Evolutionary conservation across 2,888 invertebrate species (phyloP), one percentile per base, ranked within the genome.

Genomic region (Operophtera brumata): DNA sequence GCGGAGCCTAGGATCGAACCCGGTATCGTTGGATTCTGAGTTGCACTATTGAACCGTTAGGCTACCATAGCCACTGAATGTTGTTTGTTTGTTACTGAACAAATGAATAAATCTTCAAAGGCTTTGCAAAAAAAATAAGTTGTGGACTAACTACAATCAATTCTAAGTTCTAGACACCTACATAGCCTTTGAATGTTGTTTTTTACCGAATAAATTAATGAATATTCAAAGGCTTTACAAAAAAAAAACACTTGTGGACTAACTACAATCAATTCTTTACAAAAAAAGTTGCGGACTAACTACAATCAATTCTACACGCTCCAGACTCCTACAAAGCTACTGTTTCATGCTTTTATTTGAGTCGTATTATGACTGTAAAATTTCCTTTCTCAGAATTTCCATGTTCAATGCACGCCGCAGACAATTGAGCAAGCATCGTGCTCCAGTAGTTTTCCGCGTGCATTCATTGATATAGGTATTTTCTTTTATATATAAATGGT

Each of bases 401-500:
- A 20, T 45, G 25, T 32, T 25, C 4, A 36, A 25, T 50, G 4
- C 43, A 8, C n/a, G 11, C 9, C 14, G 40, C 37, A 45, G 30
- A 44, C 47, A 49, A 12, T 47, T 57, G 30, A 35, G 44, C 36
- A 42, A 4, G 20, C 12, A 37, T n/a, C 26, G 8, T 26, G 26
- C 41, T 47, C 41, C 26, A 30, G 36, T 47, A 40, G n/a, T 43
- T 59, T 59, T 47, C 52, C 48, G 43, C 4, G 43, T 46, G 34
- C 44, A 53, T 48, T 48, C 26, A 48, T 44, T 41, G 30, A 12
- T 41, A 6, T 35, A 30, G 14, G 47, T 49, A 54, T 61, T 61
- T 57, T 54, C 54, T 73, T 71, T n/a, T n/a, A n/a, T 63, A 66
- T 73, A 68, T 64, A 20, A 71, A 79, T 73, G 80, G 77, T 84